A percentile compares a stretch with the other conserved stretches of the same genome.
These are phyloP conservation scores for Anisognathus igniventris DNA, from an alignment of 2,797 vertebrate genomes.

Conservation along the genomic window DNA sequence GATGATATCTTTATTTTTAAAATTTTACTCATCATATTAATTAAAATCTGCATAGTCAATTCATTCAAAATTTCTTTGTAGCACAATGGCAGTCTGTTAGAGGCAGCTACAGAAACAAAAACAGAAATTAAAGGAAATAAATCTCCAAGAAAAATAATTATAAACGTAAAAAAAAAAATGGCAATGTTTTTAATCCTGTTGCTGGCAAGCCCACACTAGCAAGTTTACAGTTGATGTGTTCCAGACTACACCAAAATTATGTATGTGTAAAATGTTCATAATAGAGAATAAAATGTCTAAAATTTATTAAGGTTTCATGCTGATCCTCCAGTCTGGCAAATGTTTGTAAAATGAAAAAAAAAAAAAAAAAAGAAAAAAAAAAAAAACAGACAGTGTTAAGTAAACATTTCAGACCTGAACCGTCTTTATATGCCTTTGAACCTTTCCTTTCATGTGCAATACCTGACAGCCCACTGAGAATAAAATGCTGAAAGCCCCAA, in stretches of 20 bases:
- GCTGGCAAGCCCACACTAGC: constrained; percentile 4
- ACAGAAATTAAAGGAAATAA: constrained; percentile 2
- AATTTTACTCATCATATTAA: not conserved
- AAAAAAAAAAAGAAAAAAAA: constrained; percentile 25
- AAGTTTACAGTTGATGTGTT: constrained; percentile 35
- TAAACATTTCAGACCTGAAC: constrained; percentile 77
- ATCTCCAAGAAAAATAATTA: not conserved
- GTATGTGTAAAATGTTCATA: constrained; percentile 37
- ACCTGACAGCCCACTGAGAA: constrained; percentile 74
- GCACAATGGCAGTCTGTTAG: not conserved
- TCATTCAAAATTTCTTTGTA: not conserved
- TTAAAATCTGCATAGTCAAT: not conserved
- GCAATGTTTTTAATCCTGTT: constrained; percentile 14
- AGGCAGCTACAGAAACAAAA: constrained; percentile 13
- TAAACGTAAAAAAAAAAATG: constrained; percentile 27
- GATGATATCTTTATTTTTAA: not conserved
- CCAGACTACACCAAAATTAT: constrained; percentile 35
- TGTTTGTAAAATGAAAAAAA: constrained; percentile 67
- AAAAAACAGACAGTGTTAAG: constrained; percentile 65
- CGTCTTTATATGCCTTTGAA: constrained; percentile 79
- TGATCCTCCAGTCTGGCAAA: constrained; percentile 68
- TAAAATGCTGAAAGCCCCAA: constrained; percentile 76
- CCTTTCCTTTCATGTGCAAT: constrained; percentile 78
- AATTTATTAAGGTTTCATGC: constrained; percentile 67
- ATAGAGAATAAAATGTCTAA: constrained; percentile 43